Evolutionary conservation across 2,797 vertebrate genomes (phyloP).

Genomic region (Rhynchotus rufescens): DNA sequence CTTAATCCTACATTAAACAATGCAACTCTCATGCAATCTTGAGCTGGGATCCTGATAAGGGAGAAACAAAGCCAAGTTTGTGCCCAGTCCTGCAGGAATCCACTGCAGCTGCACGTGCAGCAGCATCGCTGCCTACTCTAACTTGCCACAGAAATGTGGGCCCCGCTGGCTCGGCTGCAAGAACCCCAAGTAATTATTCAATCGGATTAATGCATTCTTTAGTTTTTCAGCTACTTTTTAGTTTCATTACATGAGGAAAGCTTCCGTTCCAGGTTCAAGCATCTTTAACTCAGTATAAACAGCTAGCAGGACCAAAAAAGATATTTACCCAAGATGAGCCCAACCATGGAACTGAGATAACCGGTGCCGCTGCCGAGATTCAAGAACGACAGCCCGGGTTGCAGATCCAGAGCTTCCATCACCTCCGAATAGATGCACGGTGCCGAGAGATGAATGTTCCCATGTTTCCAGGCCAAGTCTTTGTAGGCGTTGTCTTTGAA

Average conservation of each 20-base stretch:
- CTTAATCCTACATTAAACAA: neutral
- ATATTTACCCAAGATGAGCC: conserved; percentile 92
- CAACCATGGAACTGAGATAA: conserved; percentile 98
- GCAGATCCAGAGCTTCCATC: conserved; percentile 96
- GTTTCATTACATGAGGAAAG: neutral
- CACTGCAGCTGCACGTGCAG: neutral
- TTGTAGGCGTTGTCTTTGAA: conserved; percentile 96
- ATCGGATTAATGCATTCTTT: neutral
- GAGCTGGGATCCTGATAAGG: neutral
- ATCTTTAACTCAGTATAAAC: neutral
- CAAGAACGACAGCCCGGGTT: conserved; percentile 94
- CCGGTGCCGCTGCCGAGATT: conserved; percentile 97
- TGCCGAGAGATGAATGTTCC: conserved; percentile 96
- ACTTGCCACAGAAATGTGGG: neutral
- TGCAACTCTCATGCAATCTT: neutral
- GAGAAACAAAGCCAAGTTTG: neutral
- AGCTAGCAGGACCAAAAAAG: neutral
- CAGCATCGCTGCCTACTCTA: fast-evolving
- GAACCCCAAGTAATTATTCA: neutral
- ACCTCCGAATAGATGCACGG: conserved; percentile 98
- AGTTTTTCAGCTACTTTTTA: neutral
- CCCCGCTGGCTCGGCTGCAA: neutral
- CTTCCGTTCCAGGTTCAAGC: neutral
- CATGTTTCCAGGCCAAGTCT: conserved; percentile 96
- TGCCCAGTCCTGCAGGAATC: neutral